These are phyloP conservation scores for Lepus oiostolus DNA, from an alignment of 2,797 vertebrate species.

Conservation along the genomic window DNA sequence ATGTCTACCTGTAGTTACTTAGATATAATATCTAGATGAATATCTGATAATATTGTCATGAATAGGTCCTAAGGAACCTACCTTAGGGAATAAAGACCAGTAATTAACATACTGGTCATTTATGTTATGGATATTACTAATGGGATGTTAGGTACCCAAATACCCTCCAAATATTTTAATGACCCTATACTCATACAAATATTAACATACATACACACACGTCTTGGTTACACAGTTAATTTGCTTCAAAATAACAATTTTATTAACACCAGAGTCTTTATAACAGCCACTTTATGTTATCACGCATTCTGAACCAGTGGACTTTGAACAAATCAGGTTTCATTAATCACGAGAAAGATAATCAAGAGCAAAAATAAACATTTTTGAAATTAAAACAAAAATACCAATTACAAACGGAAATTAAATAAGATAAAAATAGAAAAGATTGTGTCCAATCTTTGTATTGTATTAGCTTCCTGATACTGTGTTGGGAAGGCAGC, in stretches of 20 bases:
- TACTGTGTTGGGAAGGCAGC: no score
- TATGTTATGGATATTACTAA: neutral
- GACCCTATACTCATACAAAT: neutral
- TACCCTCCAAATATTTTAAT: neutral
- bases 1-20: neutral
- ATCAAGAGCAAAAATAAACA: neutral
- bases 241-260: neutral
- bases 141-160: neutral
- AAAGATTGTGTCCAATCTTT: neutral
- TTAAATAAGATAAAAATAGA: constrained; percentile 22
- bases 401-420: neutral
- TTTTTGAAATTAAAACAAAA: constrained; percentile 18
- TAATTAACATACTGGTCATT: neutral
- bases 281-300: neutral
- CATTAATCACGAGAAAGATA: neutral
- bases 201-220: neutral
- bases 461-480: no score
- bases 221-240: constrained; percentile 21
- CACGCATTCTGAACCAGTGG: neutral
- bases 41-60: constrained; percentile 20
- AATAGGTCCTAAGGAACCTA: neutral
- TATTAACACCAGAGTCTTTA: constrained; percentile 12
- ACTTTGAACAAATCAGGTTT: constrained; percentile 33
- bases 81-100: neutral
- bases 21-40: constrained; percentile 37